These are phyloP conservation scores for Synergus japonicus DNA, from an alignment of 2,888 invertebrate species.

Conservation along the genomic window DNA sequence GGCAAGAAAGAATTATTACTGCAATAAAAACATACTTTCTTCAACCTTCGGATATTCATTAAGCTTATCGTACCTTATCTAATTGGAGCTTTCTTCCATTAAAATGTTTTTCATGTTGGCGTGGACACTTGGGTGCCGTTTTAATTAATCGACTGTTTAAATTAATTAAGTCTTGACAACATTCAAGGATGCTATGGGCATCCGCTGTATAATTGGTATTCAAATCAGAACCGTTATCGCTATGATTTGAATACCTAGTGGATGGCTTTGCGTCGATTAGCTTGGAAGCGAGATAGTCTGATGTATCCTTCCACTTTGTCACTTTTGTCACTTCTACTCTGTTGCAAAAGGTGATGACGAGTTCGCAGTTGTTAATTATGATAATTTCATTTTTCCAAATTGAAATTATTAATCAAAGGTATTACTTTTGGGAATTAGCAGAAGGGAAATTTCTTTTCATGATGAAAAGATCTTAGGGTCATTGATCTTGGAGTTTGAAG, in stretches of 20 bases:
- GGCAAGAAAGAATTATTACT: constrained; percentile 4
- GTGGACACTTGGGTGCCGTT: constrained; percentile 27
- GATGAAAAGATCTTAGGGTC: neutral
- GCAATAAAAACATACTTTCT: neutral
- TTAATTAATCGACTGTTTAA: constrained; percentile 34
- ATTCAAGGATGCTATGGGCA: constrained; percentile 15
- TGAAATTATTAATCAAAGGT: too few relatives aligned
- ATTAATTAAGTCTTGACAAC: constrained; percentile 37
- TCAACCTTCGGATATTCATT: neutral
- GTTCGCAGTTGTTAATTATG: neutral
- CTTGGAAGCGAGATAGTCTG: neutral
- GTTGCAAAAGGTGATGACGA: neutral
- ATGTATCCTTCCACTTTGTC: constrained; percentile 11
- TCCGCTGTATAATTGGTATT: constrained; percentile 29
- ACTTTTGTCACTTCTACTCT: neutral
- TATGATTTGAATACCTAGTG: constrained; percentile 7
- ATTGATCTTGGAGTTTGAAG: neutral
- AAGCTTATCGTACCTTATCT: constrained; percentile 27
- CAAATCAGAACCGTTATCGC: constrained; percentile 28
- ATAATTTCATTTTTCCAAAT: too few relatives aligned
- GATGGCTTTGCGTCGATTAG: constrained; percentile 20
- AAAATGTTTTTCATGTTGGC: constrained; percentile 32
- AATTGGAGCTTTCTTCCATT: constrained; percentile 33
- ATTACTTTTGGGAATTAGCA: too few relatives aligned
- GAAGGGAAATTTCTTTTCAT: neutral